Conservation (phyloP, 1,140 invertebrate species). For the Gryon sp. region DNA sequence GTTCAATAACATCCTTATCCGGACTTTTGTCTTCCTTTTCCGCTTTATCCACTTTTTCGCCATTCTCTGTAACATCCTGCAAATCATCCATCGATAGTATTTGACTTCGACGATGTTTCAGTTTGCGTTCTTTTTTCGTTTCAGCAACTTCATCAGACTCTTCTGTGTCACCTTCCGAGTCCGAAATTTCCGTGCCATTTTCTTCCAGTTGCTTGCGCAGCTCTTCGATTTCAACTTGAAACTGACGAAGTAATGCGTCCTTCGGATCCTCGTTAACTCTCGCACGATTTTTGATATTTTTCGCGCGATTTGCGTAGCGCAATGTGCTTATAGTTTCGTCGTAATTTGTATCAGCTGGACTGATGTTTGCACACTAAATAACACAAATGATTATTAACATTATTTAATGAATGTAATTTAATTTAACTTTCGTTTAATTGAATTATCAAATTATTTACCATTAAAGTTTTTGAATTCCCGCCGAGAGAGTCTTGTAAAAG, state of each 20-base stretch:
- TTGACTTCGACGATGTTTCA: conserved; percentile 70
- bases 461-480: conserved; percentile 97
- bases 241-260: conserved; percentile 95
- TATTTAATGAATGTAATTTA: neutral
- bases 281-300: conserved; percentile 98
- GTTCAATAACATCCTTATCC: conserved; percentile 75
- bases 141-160: conserved; percentile 70
- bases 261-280: conserved; percentile 99
- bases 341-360: conserved; percentile 97
- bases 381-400: neutral
- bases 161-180: conserved; percentile 72
- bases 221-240: conserved; percentile 97
- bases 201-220: conserved; percentile 91
- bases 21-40: conserved; percentile 76
- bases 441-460: conserved; percentile 81
- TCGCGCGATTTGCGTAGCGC: conserved; percentile 97
- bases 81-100: conserved; percentile 74
- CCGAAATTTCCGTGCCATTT: conserved; percentile 74
- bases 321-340: conserved; percentile 98
- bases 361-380: conserved; percentile 91
- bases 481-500: conserved; percentile 96
- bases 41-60: conserved; percentile 74
- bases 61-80: conserved; percentile 63
- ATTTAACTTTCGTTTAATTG: neutral
- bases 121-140: conserved; percentile 65